phyloP scores from a whole-genome alignment of 2,113 vertebrate genomes.

The Ursus arctos region DNA sequence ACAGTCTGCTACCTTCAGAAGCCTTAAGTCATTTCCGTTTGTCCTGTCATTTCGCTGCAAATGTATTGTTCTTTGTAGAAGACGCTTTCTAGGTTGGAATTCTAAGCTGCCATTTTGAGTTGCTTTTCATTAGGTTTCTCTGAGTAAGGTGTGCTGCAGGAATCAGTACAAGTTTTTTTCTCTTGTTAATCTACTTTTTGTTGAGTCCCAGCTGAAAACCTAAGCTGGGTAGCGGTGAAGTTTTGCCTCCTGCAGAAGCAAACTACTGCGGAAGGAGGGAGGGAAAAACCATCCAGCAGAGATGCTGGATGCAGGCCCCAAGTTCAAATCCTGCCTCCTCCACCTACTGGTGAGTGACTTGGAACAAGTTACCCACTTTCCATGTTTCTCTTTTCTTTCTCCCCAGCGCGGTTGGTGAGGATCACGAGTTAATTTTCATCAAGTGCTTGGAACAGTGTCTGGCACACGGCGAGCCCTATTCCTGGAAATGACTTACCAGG shows the following conservation, averaged over 20 bases:
- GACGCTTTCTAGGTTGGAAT: not conserved
- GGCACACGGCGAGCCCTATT: not conserved
- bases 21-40: not conserved
- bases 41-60: not conserved
- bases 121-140: not conserved
- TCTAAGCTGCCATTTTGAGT: not conserved
- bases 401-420: not conserved
- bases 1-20: not conserved
- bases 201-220: not conserved
- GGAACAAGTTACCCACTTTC: not conserved
- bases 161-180: not conserved
- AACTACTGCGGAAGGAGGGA: conserved; percentile 16
- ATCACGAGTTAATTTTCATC: not conserved
- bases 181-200: not conserved
- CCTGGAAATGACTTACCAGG: not conserved
- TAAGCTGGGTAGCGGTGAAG: not conserved
- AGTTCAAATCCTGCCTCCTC: not conserved
- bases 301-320: not conserved
- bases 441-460: not conserved
- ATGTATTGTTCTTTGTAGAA: not conserved
- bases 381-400: not conserved
- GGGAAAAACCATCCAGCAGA: not conserved
- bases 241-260: not conserved
- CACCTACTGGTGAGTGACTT: not conserved
- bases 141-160: not conserved